Conservation (phyloP, 2,113 vertebrate species). For the Cochlearius cochlearius region DNA sequence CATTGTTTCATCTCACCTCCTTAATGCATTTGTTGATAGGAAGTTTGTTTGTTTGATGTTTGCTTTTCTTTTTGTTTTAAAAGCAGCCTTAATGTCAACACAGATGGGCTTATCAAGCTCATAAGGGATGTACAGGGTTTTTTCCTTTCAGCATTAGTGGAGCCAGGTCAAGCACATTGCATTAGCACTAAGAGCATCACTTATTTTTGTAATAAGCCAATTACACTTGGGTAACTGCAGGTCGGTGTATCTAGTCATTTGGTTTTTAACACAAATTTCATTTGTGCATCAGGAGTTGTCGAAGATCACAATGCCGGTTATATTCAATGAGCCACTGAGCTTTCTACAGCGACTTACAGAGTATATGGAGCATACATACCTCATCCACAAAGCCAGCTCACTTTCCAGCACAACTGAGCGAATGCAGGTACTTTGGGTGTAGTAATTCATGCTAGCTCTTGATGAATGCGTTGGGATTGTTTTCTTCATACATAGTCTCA, state of each 20-base stretch:
- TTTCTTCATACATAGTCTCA: background rate
- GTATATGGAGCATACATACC: slow-evolving; percentile 98
- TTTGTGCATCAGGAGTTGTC: slow-evolving; percentile 86
- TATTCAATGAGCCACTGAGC: slow-evolving; percentile 96
- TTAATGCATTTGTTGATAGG: background rate
- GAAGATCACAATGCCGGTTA: slow-evolving; percentile 98
- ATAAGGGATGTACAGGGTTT: background rate
- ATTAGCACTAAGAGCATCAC: background rate
- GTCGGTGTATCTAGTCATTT: background rate
- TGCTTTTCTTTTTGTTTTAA: background rate
- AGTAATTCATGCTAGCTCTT: background rate
- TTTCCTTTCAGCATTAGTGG: background rate
- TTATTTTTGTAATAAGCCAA: slow-evolving; percentile 17
- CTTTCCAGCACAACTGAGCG: slow-evolving; percentile 85
- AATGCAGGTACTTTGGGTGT: slow-evolving; percentile 85
- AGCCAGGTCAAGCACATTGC: background rate
- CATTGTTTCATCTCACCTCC: background rate
- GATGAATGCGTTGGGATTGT: fast-evolving
- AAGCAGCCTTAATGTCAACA: background rate
- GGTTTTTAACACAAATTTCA: background rate
- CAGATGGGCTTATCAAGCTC: background rate
- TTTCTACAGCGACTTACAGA: slow-evolving; percentile 94
- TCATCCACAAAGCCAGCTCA: slow-evolving; percentile 93
- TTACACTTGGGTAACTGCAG: background rate
- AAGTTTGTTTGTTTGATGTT: background rate